These are phyloP conservation scores for Metopolophium dirhodum DNA, from an alignment of 1,140 invertebrate genomes.

Conservation along the genomic window DNA sequence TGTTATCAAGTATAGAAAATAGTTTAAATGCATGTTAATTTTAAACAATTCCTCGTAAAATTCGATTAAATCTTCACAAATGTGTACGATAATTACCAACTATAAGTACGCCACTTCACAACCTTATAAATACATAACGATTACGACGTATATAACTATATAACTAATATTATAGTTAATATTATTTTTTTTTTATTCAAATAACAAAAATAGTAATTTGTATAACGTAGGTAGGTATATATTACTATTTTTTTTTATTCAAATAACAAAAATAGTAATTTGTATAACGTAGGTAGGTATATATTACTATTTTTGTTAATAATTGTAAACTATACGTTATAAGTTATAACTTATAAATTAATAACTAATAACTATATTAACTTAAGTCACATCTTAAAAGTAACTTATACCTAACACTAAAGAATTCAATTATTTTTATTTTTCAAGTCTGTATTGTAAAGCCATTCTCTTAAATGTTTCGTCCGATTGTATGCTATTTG, in stretches of 20 bases:
- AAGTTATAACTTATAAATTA: neutral
- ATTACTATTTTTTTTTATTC: neutral
- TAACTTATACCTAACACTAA: neutral
- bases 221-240: too few species aligned
- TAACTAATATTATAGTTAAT: too few species aligned
- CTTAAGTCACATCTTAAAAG: neutral
- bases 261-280: neutral
- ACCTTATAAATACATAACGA: too few species aligned
- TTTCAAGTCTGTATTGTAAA: slow-evolving; percentile 17
- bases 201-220: neutral
- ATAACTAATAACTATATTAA: neutral
- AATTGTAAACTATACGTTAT: too few species aligned
- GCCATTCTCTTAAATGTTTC: slow-evolving; percentile 49
- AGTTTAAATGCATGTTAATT: too few species aligned
- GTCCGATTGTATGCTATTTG: slow-evolving; percentile 49
- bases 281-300: too few species aligned
- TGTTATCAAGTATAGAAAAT: too few species aligned
- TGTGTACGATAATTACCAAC: too few species aligned
- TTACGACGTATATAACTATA: too few species aligned
- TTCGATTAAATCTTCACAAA: too few species aligned
- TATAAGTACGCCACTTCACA: too few species aligned
- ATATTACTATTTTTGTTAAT: neutral
- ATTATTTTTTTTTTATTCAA: neutral
- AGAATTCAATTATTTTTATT: slow-evolving; percentile 15
- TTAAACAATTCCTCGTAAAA: too few species aligned